These are phyloP conservation scores for Limosa lapponica DNA, from an alignment of 2,797 vertebrate genomes.

Conservation along the genomic window DNA sequence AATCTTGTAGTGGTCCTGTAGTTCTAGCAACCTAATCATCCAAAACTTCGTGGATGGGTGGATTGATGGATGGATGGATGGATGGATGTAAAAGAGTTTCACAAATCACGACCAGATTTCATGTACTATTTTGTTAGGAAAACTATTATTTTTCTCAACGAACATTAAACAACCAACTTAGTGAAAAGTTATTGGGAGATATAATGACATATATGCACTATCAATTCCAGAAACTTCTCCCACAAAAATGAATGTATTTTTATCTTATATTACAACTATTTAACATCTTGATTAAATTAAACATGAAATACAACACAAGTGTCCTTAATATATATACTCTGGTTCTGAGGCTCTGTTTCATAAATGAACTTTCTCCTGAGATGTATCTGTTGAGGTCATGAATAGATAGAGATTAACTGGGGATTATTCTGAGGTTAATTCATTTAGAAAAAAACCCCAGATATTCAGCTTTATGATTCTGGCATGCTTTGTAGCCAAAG, in stretches of 20 bases:
- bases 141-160: background rate
- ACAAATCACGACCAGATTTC: background rate
- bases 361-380: conserved; percentile 21
- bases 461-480: background rate
- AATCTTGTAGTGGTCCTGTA: background rate
- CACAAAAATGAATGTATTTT: background rate
- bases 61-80: background rate
- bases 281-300: conserved; percentile 18
- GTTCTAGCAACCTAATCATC: background rate
- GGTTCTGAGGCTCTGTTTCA: background rate
- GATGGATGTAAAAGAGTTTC: background rate
- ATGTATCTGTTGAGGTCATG: background rate
- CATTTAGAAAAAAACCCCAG: background rate
- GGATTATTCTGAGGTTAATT: conserved; percentile 41
- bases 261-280: background rate
- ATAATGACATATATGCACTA: background rate
- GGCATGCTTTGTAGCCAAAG: background rate
- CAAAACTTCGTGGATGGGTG: background rate
- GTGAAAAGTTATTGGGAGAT: background rate
- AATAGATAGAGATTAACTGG: conserved; percentile 9
- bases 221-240: background rate
- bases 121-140: background rate
- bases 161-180: background rate
- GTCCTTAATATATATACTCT: background rate
- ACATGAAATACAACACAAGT: background rate